Percentiles rank a stretch among this genome's conserved stretches.
These are phyloP conservation scores for Crambe crambe DNA, from an alignment of 37 sponge, comb jelly and placozoan genomes.

Conservation along the genomic window DNA sequence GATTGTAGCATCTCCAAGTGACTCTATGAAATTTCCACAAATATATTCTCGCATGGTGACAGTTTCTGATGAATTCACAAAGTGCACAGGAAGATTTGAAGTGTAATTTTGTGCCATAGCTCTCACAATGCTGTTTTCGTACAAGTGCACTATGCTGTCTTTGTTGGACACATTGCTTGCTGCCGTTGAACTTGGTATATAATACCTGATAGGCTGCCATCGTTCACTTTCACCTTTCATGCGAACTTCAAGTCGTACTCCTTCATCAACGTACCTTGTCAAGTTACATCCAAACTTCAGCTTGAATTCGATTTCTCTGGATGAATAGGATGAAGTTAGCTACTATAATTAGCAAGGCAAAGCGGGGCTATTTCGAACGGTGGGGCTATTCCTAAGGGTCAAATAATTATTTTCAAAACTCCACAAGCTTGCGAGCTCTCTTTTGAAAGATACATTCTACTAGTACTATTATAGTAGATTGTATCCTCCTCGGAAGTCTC, in stretches of 20 bases:
- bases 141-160: neutral
- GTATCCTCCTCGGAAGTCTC: too few species aligned
- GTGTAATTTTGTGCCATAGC: neutral
- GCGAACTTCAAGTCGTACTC: constrained; percentile 5
- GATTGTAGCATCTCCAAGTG: neutral
- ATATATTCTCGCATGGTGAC: constrained; percentile 4
- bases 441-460: too few species aligned
- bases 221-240: neutral
- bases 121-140: neutral
- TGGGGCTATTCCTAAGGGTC: too few species aligned
- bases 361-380: too few species aligned
- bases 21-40: neutral
- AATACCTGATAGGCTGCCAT: constrained; percentile 14
- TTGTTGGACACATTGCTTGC: too few species aligned
- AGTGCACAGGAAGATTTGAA: neutral
- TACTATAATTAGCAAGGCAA: too few species aligned
- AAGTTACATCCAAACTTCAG: constrained; percentile 7
- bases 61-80: constrained; percentile 3
- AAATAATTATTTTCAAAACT: too few species aligned
- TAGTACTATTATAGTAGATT: too few species aligned
- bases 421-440: too few species aligned
- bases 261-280: neutral
- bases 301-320: constrained; percentile 12
- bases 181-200: neutral
- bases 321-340: too few species aligned